Percentiles rank a stretch among this genome's conserved stretches.
Evolutionary conservation across 2,888 invertebrate genomes (phyloP).

Genomic region (Plebejus anna): DNA sequence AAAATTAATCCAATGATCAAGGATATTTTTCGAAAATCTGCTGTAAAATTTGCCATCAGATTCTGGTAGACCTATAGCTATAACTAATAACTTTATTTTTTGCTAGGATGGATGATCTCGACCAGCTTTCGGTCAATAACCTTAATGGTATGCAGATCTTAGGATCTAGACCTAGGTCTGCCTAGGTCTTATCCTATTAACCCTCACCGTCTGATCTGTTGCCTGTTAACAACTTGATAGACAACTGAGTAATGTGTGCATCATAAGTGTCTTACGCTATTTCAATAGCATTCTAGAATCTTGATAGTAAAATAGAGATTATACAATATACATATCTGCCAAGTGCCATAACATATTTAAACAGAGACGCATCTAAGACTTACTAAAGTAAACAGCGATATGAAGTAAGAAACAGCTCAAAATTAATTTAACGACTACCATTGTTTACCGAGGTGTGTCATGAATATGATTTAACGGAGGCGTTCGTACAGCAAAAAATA

Average conservation of each 20-base stretch:
- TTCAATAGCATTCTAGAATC: neutral
- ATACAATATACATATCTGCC: neutral
- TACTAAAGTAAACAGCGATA: neutral
- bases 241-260: slow-evolving; percentile 14
- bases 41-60: too few species aligned
- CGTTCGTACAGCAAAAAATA: neutral
- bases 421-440: neutral
- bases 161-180: slow-evolving; percentile 36
- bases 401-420: neutral
- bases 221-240: slow-evolving; percentile 34
- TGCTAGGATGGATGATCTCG: neutral
- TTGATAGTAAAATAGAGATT: neutral
- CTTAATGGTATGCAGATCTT: slow-evolving; percentile 51
- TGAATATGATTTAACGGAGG: neutral
- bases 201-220: slow-evolving; percentile 49
- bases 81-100: neutral
- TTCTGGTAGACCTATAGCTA: too few species aligned
- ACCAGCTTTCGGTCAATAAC: slow-evolving; percentile 49
- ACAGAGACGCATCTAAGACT: too few species aligned
- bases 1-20: too few species aligned
- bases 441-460: neutral
- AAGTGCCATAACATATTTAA: neutral
- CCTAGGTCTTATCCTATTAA: slow-evolving; percentile 52
- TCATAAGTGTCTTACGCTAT: slow-evolving; percentile 16
- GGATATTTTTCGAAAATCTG: too few species aligned